Conservation (phyloP, 1,140 invertebrate genomes). For the Paramacrobiotus metropolitanus region DNA sequence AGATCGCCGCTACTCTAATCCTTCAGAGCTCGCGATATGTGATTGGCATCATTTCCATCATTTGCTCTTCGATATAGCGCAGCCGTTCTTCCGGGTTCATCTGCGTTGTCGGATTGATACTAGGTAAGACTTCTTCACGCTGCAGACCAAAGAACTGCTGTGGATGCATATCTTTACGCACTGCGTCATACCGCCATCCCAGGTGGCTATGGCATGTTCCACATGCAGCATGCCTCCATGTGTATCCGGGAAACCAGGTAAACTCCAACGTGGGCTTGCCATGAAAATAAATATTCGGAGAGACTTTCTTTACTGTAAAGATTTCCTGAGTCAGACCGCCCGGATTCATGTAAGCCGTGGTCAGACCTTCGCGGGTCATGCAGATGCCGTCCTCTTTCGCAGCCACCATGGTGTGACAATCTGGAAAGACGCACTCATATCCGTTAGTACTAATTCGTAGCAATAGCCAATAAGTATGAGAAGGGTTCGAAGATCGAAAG, state of each 20-base stretch:
- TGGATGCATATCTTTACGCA: neutral
- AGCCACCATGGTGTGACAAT: neutral
- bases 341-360: neutral
- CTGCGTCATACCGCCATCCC: neutral
- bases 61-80: neutral
- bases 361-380: neutral
- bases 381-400: neutral
- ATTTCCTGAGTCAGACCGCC: neutral
- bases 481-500: too few relatives aligned
- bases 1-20: too few relatives aligned
- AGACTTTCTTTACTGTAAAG: neutral
- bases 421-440: too few relatives aligned
- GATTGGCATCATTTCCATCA: neutral
- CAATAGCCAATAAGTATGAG: too few relatives aligned
- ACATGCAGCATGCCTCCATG: neutral
- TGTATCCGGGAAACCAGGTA: slow-evolving; percentile 1
- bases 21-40: neutral
- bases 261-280: neutral
- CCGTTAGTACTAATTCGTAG: too few relatives aligned
- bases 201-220: neutral
- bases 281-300: neutral
- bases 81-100: neutral
- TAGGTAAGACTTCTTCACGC: neutral
- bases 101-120: neutral
- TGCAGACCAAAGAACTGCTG: neutral